Percentiles rank a stretch among this genome's conserved stretches.
phyloP scores from a whole-genome alignment of 2,888 invertebrate genomes.

The Drosophila tripunctata region DNA sequence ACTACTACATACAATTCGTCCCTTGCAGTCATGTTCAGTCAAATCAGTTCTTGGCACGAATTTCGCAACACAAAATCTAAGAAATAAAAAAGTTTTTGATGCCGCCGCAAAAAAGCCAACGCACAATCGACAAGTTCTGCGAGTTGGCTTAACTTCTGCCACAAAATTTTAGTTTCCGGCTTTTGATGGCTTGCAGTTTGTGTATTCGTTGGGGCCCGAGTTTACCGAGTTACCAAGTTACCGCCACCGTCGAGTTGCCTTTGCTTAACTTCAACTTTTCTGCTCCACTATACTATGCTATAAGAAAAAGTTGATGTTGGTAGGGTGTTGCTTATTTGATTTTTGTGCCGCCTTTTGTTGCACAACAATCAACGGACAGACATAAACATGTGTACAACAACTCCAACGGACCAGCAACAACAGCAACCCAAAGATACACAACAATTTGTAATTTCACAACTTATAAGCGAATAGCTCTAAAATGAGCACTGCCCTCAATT shows the following conservation, averaged over 20 bases:
- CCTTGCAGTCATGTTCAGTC: conserved; percentile 50
- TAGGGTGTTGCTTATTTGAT: conserved; percentile 76
- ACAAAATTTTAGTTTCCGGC: conserved; percentile 76
- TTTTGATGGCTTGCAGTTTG: conserved; percentile 75
- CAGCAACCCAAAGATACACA: conserved; percentile 35
- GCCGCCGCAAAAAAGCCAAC: conserved; percentile 59
- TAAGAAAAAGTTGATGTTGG: conserved; percentile 46
- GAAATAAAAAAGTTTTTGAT: conserved; percentile 69
- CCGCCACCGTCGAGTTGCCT: conserved; percentile 8
- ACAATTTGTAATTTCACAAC: conserved; percentile 59
- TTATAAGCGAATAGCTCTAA: conserved; percentile 57
- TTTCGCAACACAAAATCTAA: conserved; percentile 51
- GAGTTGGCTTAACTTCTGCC: conserved; percentile 74
- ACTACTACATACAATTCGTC: too few relatives aligned
- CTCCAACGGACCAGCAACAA: conserved; percentile 16
- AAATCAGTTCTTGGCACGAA: conserved; percentile 76
- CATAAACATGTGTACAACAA: conserved; percentile 58
- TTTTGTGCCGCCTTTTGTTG: conserved; percentile 67
- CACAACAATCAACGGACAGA: conserved; percentile 45
- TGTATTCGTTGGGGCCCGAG: conserved; percentile 45
- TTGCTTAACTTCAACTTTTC: conserved; percentile 52
- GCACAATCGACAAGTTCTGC: conserved; percentile 77
- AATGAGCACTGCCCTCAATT: conserved; percentile 28
- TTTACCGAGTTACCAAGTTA: conserved; percentile 6
- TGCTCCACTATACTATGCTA: conserved; percentile 20